Evolutionary conservation across 2,113 vertebrate species (phyloP).

Genomic region (Boleophthalmus pectinirostris): DNA sequence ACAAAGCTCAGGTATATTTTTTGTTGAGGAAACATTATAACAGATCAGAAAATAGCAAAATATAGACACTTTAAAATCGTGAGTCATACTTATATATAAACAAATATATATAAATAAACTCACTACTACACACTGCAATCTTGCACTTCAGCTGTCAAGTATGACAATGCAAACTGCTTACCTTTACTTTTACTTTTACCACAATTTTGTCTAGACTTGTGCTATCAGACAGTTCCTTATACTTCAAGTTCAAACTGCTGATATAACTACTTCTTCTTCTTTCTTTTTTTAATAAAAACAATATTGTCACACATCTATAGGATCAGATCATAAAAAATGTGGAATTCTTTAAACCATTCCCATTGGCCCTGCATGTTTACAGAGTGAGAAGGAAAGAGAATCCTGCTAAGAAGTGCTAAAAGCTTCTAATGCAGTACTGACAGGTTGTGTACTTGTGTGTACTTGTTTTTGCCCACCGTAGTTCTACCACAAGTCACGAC

Average conservation of each 20-base stretch:
- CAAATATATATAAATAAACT: too few species aligned
- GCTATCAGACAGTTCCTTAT: background rate
- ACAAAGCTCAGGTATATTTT: too few species aligned
- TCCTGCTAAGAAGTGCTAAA: conserved; percentile 55
- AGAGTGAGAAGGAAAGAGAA: conserved; percentile 24
- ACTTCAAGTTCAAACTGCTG: background rate
- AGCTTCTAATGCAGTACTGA: conserved; percentile 47
- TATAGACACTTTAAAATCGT: too few species aligned
- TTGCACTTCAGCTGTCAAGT: too few species aligned
- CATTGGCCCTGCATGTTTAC: conserved; percentile 23
- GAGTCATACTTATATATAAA: too few species aligned
- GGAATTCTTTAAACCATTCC: conserved; percentile 8
- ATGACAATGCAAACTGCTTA: too few species aligned
- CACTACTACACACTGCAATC: too few species aligned
- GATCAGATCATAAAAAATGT: conserved; percentile 15
- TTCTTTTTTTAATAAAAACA: background rate
- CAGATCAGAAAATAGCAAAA: too few species aligned
- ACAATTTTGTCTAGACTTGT: background rate
- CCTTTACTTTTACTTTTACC: background rate
- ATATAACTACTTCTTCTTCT: too few species aligned
- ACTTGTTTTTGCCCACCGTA: conserved; percentile 35
- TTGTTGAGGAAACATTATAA: too few species aligned
- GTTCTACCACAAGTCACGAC: conserved; percentile 47
- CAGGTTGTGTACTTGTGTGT: conserved; percentile 34
- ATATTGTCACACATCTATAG: background rate